These are phyloP conservation scores for Nerophis ophidion DNA, from an alignment of 2,113 vertebrate species.

Conservation along the genomic window DNA sequence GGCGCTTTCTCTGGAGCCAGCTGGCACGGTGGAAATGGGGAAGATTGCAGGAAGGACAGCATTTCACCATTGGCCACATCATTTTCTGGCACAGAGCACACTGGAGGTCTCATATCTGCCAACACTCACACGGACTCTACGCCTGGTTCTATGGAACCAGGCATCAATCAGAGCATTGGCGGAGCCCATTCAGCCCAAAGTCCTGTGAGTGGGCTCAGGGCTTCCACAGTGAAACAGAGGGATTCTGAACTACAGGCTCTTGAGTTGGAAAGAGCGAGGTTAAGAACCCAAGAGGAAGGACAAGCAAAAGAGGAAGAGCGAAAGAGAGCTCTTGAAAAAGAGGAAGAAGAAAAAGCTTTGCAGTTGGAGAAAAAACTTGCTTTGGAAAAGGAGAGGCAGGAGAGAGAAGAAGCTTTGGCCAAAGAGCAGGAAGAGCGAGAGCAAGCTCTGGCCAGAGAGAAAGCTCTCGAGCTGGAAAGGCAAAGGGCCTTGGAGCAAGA, in stretches of 20 bases:
- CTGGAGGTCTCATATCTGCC: constrained; percentile 54
- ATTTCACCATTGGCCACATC: constrained; percentile 23
- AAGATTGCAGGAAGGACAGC: constrained; percentile 53
- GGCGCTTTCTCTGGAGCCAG: constrained; percentile 65
- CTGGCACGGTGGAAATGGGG: constrained; percentile 47
- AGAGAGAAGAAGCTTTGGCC: constrained; percentile 46
- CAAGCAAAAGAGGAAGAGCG: constrained; percentile 34
- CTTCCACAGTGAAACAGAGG: constrained; percentile 40
- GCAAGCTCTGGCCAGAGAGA: constrained; percentile 43
- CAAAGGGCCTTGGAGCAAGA: constrained; percentile 44
- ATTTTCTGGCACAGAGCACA: constrained; percentile 44
- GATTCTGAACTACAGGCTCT: constrained; percentile 36
- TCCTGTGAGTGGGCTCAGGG: constrained; percentile 57
- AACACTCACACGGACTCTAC: constrained; percentile 53
- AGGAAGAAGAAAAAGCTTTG: constrained; percentile 49
- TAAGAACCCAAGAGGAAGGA: constrained; percentile 43
- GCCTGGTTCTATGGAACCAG: constrained; percentile 48
- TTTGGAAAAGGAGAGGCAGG: constrained; percentile 45
- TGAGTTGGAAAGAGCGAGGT: constrained; percentile 47
- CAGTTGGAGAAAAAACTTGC: constrained; percentile 45
- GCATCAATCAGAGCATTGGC: constrained; percentile 42
- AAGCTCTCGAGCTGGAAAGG: constrained; percentile 46
- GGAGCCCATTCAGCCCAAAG: constrained; percentile 42
- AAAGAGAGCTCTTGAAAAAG: constrained; percentile 46
- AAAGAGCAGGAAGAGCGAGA: constrained; percentile 45